A percentile compares a stretch with the other conserved stretches of the same genome.
phyloP scores from a whole-genome alignment of 1,140 invertebrate species.

The Drosophila kurseongensis region DNA sequence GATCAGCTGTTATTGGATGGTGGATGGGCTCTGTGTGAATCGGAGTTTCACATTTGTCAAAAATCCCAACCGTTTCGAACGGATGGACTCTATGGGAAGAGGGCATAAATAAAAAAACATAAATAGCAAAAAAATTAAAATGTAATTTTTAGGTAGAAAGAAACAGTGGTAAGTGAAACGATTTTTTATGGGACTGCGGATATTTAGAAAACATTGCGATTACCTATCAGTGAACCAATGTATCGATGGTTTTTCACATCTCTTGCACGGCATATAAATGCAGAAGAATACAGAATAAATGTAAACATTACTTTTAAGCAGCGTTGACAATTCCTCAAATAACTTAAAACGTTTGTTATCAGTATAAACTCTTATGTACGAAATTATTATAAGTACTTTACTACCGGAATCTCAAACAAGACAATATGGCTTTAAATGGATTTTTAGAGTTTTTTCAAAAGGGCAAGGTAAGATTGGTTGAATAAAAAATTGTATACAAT shows the following conservation, averaged over 20 bases:
- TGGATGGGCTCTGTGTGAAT: too few species aligned
- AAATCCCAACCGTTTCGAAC: too few species aligned
- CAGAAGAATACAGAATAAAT: slow-evolving; percentile 12
- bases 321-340: background rate
- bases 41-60: too few species aligned
- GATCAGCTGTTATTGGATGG: too few species aligned
- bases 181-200: too few species aligned
- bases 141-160: too few species aligned
- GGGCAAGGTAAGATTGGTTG: slow-evolving; percentile 87
- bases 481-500: slow-evolving; percentile 39
- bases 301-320: slow-evolving; percentile 18
- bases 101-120: too few species aligned
- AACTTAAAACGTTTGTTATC: too few species aligned
- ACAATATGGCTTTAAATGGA: slow-evolving; percentile 87
- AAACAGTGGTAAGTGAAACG: background rate
- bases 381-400: background rate
- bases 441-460: slow-evolving; percentile 94
- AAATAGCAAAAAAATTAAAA: too few species aligned
- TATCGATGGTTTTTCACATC: slow-evolving; percentile 5
- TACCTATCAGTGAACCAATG: background rate
- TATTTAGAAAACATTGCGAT: slow-evolving; percentile 1
- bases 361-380: slow-evolving; percentile 4
- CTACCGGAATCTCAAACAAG: slow-evolving; percentile 10
- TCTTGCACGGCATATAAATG: slow-evolving; percentile 11
- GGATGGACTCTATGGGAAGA: too few species aligned